phyloP scores from a whole-genome alignment of 2,113 vertebrate species.

The Pholis gunnellus region DNA sequence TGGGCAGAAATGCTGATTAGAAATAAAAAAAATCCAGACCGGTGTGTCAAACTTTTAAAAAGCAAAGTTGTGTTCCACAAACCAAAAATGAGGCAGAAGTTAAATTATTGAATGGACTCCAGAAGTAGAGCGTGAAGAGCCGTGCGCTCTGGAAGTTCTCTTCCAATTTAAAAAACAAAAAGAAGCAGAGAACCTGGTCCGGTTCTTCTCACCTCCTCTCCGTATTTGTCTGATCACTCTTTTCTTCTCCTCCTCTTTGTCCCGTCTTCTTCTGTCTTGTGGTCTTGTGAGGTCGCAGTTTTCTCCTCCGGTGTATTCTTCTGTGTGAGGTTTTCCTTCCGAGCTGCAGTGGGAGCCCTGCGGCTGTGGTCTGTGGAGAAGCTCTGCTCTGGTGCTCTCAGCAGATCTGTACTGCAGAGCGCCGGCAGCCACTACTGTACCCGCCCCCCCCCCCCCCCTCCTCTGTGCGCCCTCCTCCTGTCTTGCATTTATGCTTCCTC shows the following conservation, averaged over 20 bases:
- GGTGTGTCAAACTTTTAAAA: constrained; percentile 55
- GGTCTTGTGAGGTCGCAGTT: constrained; percentile 18
- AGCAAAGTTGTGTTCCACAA: constrained; percentile 59
- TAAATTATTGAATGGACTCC: constrained; percentile 74
- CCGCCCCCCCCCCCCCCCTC: constrained; percentile 62
- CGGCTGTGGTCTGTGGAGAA: constrained; percentile 63
- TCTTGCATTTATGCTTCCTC: constrained; percentile 49
- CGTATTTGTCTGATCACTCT: constrained; percentile 6
- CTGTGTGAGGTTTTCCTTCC: constrained; percentile 24
- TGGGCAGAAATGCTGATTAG: neutral
- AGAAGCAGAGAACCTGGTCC: constrained; percentile 8
- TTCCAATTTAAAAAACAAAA: constrained; percentile 27
- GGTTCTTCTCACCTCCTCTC: constrained; percentile 44
- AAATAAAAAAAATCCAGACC: constrained; percentile 43
- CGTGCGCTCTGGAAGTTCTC: constrained; percentile 56
- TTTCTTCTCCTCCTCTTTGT: constrained; percentile 19
- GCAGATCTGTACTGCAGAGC: constrained; percentile 78
- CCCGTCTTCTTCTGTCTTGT: constrained; percentile 9
- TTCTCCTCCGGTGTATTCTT: constrained; percentile 20
- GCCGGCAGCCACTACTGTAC: constrained; percentile 62
- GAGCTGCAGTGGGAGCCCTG: constrained; percentile 66
- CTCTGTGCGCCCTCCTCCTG: constrained; percentile 56
- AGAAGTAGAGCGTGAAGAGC: constrained; percentile 41
- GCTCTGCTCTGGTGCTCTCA: constrained; percentile 68
- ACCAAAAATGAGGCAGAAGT: constrained; percentile 34